Conservation (phyloP, 1,140 invertebrate genomes). For the Drosophila burlai region DNA sequence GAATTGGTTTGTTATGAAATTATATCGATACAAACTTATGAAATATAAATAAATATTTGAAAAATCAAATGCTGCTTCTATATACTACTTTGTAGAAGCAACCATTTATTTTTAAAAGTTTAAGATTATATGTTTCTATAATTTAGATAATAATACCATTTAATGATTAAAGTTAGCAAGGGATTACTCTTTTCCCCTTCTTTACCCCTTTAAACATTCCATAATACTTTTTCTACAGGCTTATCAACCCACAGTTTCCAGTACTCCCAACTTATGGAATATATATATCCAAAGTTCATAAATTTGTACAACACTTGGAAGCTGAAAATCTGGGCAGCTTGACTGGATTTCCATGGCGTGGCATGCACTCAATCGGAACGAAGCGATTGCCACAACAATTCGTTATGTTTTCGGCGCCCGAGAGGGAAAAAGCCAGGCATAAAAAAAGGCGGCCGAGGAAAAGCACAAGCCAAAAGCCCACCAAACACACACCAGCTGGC, state of each 20-base stretch:
- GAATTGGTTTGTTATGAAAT: no score
- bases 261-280: neutral
- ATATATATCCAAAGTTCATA: conserved; percentile 20
- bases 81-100: no score
- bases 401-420: conserved; percentile 81
- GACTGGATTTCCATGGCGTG: conserved; percentile 65
- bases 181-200: neutral
- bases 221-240: neutral
- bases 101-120: no score
- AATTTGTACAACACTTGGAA: conserved; percentile 43
- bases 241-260: neutral
- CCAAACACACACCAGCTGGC: conserved; percentile 52
- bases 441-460: conserved; percentile 23
- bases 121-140: no score
- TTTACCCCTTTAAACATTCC: no score
- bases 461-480: conserved; percentile 44
- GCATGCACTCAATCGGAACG: conserved; percentile 81
- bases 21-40: no score
- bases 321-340: conserved; percentile 37
- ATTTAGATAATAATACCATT: no score
- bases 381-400: conserved; percentile 83
- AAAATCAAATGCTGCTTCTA: no score
- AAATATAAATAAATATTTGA: no score
- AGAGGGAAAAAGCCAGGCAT: conserved; percentile 30
- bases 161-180: no score